phyloP scores from a whole-genome alignment of 2,113 vertebrate species.

The Lepus timidus region DNA sequence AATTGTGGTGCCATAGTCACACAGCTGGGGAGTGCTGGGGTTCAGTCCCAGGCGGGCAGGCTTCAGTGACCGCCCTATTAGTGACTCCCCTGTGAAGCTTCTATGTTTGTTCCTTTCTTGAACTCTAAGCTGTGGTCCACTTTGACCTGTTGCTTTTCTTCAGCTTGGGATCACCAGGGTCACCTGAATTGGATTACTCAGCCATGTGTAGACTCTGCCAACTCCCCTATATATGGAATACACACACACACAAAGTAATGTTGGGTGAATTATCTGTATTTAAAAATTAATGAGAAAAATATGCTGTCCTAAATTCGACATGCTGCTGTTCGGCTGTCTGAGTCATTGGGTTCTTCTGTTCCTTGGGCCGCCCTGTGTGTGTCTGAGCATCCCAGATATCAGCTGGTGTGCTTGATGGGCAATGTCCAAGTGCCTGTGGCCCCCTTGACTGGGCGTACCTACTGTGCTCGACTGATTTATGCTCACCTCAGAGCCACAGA shows the following conservation, averaged over 20 bases:
- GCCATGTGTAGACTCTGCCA: not conserved
- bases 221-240: not conserved
- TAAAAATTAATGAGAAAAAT: constrained; percentile 23
- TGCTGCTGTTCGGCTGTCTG: not conserved
- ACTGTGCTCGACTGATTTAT: not conserved
- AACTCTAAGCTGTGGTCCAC: not conserved
- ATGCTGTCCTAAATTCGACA: not conserved
- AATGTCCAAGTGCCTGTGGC: fast-evolving
- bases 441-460: fast-evolving
- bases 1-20: not conserved
- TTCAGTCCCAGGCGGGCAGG: not conserved
- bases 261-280: not conserved
- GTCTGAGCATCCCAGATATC: not conserved
- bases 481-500: not conserved
- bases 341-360: not conserved
- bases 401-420: not conserved
- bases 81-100: too few relatives aligned
- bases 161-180: not conserved
- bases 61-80: too few relatives aligned
- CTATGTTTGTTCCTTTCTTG: not conserved
- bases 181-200: not conserved
- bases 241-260: not conserved
- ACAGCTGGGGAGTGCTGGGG: not conserved
- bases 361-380: not conserved
- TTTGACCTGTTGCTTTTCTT: not conserved